A percentile compares a stretch with the other conserved stretches of the same genome.
These are phyloP conservation scores for Hippocampus barbouri DNA, from an alignment of 2,113 vertebrate species.

Conservation along the genomic window DNA sequence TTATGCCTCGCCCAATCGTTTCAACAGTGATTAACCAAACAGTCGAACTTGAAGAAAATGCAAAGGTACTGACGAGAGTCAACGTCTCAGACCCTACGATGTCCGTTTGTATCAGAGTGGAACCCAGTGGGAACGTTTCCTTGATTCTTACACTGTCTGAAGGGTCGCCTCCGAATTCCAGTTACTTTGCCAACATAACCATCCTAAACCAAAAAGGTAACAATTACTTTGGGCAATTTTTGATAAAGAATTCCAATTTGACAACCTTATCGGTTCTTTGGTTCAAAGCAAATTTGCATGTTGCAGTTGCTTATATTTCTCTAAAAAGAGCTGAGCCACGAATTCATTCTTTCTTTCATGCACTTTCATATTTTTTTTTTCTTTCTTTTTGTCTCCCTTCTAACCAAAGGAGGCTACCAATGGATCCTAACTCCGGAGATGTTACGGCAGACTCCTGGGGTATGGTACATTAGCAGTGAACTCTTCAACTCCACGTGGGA, in stretches of 20 bases:
- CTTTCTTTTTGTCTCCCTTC: neutral
- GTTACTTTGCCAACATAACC: constrained; percentile 4
- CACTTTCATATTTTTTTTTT: neutral
- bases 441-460: constrained; percentile 37
- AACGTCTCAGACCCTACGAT: constrained; percentile 54
- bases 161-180: constrained; percentile 22
- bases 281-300: neutral
- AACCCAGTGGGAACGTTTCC: constrained; percentile 47
- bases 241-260: too few relatives aligned
- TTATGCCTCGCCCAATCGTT: constrained; percentile 40
- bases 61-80: constrained; percentile 33
- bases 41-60: constrained; percentile 28
- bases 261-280: too few relatives aligned
- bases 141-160: constrained; percentile 46
- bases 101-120: constrained; percentile 53
- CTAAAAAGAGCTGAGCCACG: too few relatives aligned
- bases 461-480: constrained; percentile 57
- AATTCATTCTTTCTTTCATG: neutral
- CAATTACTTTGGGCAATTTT: too few relatives aligned
- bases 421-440: constrained; percentile 73
- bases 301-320: neutral
- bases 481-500: constrained; percentile 37
- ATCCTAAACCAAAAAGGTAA: constrained; percentile 46
- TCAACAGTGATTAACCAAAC: neutral
- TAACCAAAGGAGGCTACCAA: constrained; percentile 52